These are phyloP conservation scores for Nothura maculosa DNA, from an alignment of 2,797 vertebrate genomes.

Conservation along the genomic window DNA sequence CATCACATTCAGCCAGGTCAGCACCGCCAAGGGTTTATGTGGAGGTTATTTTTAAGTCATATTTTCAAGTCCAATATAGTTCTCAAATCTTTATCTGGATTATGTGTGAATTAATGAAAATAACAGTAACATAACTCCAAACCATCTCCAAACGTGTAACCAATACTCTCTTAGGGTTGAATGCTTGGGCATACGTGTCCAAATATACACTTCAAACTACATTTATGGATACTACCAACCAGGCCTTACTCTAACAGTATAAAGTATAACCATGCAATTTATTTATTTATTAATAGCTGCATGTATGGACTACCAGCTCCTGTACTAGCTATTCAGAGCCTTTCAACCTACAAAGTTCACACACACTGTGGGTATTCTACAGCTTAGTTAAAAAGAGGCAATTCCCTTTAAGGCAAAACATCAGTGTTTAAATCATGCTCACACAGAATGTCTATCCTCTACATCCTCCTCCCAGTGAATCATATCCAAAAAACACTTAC, in stretches of 20 bases:
- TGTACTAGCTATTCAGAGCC: background rate
- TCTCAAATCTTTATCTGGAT: slow-evolving; percentile 36
- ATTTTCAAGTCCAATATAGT: background rate
- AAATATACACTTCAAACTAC: background rate
- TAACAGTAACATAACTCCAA: background rate
- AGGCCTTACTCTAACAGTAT: background rate
- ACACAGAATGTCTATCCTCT: background rate
- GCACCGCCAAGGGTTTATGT: background rate
- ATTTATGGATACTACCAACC: background rate
- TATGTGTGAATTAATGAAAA: slow-evolving; percentile 3
- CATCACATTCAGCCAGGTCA: background rate
- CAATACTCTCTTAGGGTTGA: background rate
- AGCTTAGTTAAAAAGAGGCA: background rate
- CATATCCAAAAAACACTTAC: slow-evolving; percentile 52
- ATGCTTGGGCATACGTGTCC: background rate
- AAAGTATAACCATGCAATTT: background rate
- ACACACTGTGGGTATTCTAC: background rate
- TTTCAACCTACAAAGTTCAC: background rate
- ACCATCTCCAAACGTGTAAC: background rate
- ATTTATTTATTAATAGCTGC: too few species aligned
- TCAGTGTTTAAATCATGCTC: background rate
- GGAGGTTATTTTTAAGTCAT: background rate
- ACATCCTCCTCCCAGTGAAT: slow-evolving; percentile 41
- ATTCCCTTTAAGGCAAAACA: slow-evolving; percentile 27
- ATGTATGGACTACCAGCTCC: fast-evolving